Percentiles rank a stretch among this genome's conserved stretches.
phyloP scores from a whole-genome alignment of 2,888 invertebrate species.

The Dyspetes luteomarginatus region DNA sequence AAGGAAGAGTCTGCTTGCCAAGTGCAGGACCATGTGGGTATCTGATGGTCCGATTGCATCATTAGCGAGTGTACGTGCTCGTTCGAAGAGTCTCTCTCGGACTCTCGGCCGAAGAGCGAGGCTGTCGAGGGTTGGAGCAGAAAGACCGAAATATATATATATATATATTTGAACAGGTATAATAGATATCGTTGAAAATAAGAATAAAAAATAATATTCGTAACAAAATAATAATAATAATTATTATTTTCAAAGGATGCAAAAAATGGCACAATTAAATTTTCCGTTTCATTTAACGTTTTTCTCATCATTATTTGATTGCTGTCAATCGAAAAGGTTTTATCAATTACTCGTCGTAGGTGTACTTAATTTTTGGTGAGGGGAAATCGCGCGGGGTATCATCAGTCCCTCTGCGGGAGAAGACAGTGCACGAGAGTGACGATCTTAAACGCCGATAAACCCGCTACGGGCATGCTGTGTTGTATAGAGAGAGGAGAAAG shows the following conservation, averaged over 20 bases:
- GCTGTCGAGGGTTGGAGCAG: slow-evolving; percentile 29
- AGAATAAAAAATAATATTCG: background rate
- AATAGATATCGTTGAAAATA: slow-evolving; percentile 20
- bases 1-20: slow-evolving; percentile 64
- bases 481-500: slow-evolving; percentile 15
- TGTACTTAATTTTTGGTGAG: slow-evolving; percentile 2
- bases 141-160: background rate
- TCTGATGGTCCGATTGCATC: slow-evolving; percentile 79
- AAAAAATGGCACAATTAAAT: no score
- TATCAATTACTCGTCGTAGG: slow-evolving; percentile 11
- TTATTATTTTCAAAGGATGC: background rate
- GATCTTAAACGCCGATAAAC: slow-evolving; percentile 64
- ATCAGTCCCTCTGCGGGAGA: background rate
- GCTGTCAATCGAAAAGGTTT: background rate
- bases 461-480: slow-evolving; percentile 59
- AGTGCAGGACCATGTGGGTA: slow-evolving; percentile 62
- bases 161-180: slow-evolving; percentile 45
- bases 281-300: background rate
- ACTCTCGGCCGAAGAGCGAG: slow-evolving; percentile 41
- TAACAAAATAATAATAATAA: no score
- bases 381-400: slow-evolving; percentile 5
- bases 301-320: slow-evolving; percentile 1
- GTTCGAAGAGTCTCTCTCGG: slow-evolving; percentile 30
- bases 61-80: slow-evolving; percentile 76
- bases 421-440: slow-evolving; percentile 31